A percentile compares a stretch with the other conserved stretches of the same genome.
Evolutionary conservation across 2,797 vertebrate genomes (phyloP).

Genomic region (Lepidocolaptes lacrymiger): DNA sequence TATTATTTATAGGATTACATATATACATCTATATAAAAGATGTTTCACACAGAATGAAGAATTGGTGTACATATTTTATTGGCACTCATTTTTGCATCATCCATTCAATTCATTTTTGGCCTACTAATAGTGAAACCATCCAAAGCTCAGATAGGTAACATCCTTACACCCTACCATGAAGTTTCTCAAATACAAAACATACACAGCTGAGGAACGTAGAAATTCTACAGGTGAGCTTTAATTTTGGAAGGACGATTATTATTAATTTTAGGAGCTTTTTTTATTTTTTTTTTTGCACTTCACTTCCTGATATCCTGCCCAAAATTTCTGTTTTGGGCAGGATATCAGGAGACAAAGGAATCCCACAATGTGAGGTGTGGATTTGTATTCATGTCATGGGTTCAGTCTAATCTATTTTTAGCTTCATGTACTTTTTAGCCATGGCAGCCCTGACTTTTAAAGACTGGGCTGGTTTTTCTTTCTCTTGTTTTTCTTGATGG

Average conservation of each 20-base stretch:
- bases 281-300: not conserved
- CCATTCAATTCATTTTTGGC: not conserved
- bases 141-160: not conserved
- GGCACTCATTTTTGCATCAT: conserved; percentile 12
- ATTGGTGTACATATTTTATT: conserved; percentile 17
- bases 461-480: not conserved
- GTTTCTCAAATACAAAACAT: not conserved
- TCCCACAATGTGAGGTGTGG: not conserved
- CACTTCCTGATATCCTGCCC: not conserved
- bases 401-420: not conserved
- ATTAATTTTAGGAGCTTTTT: not conserved
- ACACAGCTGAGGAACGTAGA: not conserved
- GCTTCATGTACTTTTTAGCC: not conserved
- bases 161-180: not conserved
- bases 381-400: not conserved
- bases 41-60: conserved; percentile 23
- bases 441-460: not conserved
- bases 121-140: conserved; percentile 2
- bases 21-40: conserved; percentile 41
- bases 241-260: not conserved
- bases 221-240: not conserved
- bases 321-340: not conserved
- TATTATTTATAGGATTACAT: conserved; percentile 21
- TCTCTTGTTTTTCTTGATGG: not conserved
- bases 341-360: not conserved